Percentiles rank a stretch among this genome's conserved stretches.
These are phyloP conservation scores for Brachyopa scutellaris DNA, from an alignment of 2,888 invertebrate species.

Conservation along the genomic window DNA sequence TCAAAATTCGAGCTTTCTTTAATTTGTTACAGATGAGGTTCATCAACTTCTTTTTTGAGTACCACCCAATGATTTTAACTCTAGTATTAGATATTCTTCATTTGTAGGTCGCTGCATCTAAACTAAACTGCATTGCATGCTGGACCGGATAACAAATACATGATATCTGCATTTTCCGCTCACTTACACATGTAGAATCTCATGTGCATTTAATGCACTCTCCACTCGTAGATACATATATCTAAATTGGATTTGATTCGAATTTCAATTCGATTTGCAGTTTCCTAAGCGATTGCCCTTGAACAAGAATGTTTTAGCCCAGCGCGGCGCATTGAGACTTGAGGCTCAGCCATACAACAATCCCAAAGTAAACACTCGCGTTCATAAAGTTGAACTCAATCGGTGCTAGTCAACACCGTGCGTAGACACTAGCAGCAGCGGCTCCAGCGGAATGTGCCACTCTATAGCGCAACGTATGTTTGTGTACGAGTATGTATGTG, in stretches of 20 bases:
- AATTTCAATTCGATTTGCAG: constrained; percentile 54
- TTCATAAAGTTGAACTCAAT: constrained; percentile 59
- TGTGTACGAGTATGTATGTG: constrained; percentile 17
- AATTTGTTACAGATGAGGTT: too few relatives aligned
- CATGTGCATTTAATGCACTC: background rate
- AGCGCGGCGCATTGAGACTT: background rate
- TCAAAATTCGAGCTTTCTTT: too few relatives aligned
- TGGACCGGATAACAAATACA: background rate
- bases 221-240: constrained; percentile 10
- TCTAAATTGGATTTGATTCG: constrained; percentile 30
- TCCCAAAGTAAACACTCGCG: constrained; percentile 54
- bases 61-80: too few relatives aligned
- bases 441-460: constrained; percentile 61
- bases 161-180: constrained; percentile 4
- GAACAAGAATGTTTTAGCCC: constrained; percentile 59
- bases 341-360: constrained; percentile 30
- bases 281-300: constrained; percentile 61
- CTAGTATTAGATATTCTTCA: too few relatives aligned
- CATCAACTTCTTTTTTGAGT: too few relatives aligned
- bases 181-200: background rate
- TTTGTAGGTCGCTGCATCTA: constrained; percentile 9
- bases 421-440: background rate
- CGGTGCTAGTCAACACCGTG: constrained; percentile 40
- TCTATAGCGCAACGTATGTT: constrained; percentile 21
- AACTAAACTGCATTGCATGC: background rate